Percentiles rank a stretch among this genome's conserved stretches.
These are phyloP conservation scores for Chrysogorgia sp. DNA, from an alignment of 92 coral and sea anemone species.

Conservation along the genomic window DNA sequence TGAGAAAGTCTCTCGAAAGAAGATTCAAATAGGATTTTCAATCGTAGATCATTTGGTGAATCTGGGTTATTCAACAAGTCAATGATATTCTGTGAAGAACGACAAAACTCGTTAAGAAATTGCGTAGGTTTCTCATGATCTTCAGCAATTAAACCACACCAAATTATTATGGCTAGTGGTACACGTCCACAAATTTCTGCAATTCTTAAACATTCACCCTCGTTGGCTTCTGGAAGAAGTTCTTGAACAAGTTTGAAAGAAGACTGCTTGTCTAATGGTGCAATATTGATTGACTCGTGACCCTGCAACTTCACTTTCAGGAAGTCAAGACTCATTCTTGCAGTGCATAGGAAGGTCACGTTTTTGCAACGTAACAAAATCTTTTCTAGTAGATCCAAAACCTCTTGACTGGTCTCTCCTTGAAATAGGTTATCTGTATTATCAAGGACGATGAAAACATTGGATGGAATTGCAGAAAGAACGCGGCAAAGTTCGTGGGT, in stretches of 20 bases:
- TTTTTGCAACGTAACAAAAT: slow-evolving; percentile 1
- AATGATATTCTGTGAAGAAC: neutral
- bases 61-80: slow-evolving; percentile 9
- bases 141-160: slow-evolving; percentile 7
- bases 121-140: neutral
- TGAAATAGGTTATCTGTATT: too few relatives aligned
- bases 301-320: neutral
- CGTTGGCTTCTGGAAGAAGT: slow-evolving; percentile 2
- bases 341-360: slow-evolving; percentile 15
- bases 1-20: slow-evolving; percentile 16
- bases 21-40: slow-evolving; percentile 19
- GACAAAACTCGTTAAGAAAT: too few relatives aligned
- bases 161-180: slow-evolving; percentile 23
- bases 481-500: slow-evolving; percentile 1
- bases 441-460: too few relatives aligned
- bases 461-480: neutral
- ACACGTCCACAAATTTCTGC: slow-evolving; percentile 17
- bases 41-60: neutral
- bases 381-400: slow-evolving; percentile 6
- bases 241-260: neutral
- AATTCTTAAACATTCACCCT: neutral
- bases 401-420: slow-evolving; percentile 22
- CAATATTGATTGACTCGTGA: slow-evolving; percentile 6
- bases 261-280: slow-evolving; percentile 20
- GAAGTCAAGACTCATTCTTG: slow-evolving; percentile 35